phyloP scores from a whole-genome alignment of 2,888 invertebrate species.

The Leucophenga montana region DNA sequence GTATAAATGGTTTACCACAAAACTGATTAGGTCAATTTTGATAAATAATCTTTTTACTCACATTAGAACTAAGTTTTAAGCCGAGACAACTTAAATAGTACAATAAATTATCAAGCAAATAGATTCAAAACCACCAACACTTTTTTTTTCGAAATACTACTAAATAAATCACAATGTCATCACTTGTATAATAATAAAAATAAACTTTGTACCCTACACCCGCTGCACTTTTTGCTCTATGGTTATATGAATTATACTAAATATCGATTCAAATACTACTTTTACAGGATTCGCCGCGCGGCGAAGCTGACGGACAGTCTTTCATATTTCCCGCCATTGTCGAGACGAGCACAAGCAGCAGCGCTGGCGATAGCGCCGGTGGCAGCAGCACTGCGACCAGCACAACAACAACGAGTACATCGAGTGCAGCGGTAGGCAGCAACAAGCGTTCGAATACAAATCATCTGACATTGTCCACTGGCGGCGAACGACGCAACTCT shows the following conservation, averaged over 20 bases:
- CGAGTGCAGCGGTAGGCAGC: constrained; percentile 43
- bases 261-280: constrained; percentile 31
- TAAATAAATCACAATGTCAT: not conserved
- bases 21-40: too few relatives aligned
- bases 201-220: not conserved
- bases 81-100: too few relatives aligned
- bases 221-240: too few relatives aligned
- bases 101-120: too few relatives aligned
- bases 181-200: constrained; percentile 5
- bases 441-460: constrained; percentile 42
- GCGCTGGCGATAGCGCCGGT: constrained; percentile 45
- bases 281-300: constrained; percentile 79
- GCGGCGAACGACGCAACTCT: constrained; percentile 65
- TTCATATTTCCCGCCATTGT: constrained; percentile 78
- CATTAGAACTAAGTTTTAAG: too few relatives aligned
- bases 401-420: constrained; percentile 39
- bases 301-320: constrained; percentile 80
- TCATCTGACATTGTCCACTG: constrained; percentile 52
- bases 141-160: too few relatives aligned
- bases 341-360: constrained; percentile 69
- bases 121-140: too few relatives aligned
- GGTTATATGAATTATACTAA: constrained; percentile 19
- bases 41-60: too few relatives aligned
- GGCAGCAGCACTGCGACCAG: constrained; percentile 42
- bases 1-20: too few relatives aligned